Evolutionary conservation across 2,888 invertebrate genomes (phyloP), one percentile per base, ranked within the genome.

Genomic region (Eurois occulta): DNA sequence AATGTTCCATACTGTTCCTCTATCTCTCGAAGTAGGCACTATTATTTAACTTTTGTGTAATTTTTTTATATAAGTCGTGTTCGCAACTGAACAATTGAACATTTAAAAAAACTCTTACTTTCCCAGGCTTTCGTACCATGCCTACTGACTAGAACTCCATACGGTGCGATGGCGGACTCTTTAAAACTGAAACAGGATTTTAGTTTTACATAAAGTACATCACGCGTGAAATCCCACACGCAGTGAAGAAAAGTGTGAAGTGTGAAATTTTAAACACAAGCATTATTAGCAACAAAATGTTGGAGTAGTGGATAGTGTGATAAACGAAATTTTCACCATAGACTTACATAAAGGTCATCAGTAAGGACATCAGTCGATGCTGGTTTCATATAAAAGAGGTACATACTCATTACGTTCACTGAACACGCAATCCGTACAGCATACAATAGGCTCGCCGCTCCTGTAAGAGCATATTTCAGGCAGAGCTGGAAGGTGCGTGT

Each of bases 61-160:
- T n/a, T n/a, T n/a, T n/a, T n/a, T n/a, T n/a, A n/a, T n/a, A 35
- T 48, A 21, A 21, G 7, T 21, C 24, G 24, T 52, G 52, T 24
- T 52, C 10, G 1, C 52, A 52, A 52, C 4, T 11, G 24, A 52
- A 52, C 52, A 11, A 11, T 24, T 52, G 4, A 52, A 24, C n/a
- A n/a, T n/a, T n/a, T n/a, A 38, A 38, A 38, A 58, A 21, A 62
- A 10, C 2, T 64, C 81, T 74, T 68, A 82, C 84, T 82, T 52
- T 35, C 4, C 82, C 84, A 82, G 16, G 82, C 80, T 1, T 73
- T 55, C 10, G 80, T 68, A 1, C 84, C 84, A 11, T 28, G 41
- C 18, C 70, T 80, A 32, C 80, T 84, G 52, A 74, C 80, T 43
- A 82, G 48, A 28, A 82, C n/a, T 35, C 84, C 82, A 38, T 64